A percentile compares a stretch with the other conserved stretches of the same genome.
Conservation (phyloP, 35 echinoderm and acorn worm species). For the Acanthaster planci region DNA sequence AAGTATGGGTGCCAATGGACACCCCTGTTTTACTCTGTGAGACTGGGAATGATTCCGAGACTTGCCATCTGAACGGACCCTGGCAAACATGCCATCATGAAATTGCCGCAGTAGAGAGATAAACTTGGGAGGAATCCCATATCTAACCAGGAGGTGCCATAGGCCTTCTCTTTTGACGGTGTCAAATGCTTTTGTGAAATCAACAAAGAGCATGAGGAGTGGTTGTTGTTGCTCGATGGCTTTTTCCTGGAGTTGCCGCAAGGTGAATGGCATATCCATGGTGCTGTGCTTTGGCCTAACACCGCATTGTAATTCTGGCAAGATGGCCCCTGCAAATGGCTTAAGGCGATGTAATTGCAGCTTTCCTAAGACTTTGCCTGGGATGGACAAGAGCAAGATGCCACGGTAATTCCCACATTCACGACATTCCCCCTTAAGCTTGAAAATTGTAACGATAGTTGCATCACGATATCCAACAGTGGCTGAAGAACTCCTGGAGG, state of each 20-base stretch:
- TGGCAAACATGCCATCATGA: slow-evolving; percentile 33
- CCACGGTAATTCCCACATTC: slow-evolving; percentile 45
- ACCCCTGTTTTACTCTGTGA: slow-evolving; percentile 21
- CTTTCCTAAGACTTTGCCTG: slow-evolving; percentile 34
- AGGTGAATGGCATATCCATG: slow-evolving; percentile 37
- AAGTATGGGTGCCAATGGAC: slow-evolving; percentile 19
- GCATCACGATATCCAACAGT: slow-evolving; percentile 12
- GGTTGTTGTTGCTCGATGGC: slow-evolving; percentile 41
- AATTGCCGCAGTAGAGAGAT: slow-evolving; percentile 29
- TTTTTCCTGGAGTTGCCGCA: slow-evolving; percentile 42
- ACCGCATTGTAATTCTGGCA: slow-evolving; percentile 33
- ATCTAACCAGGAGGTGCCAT: slow-evolving; percentile 44
- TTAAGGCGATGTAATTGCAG: slow-evolving; percentile 18
- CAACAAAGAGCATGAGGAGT: slow-evolving; percentile 34
- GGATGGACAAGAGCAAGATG: slow-evolving; percentile 22
- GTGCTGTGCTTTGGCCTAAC: neutral
- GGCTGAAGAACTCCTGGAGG: slow-evolving; percentile 7
- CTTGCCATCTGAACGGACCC: neutral
- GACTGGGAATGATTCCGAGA: slow-evolving; percentile 3
- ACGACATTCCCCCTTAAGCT: slow-evolving; percentile 21
- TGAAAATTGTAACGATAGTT: neutral
- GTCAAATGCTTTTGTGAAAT: slow-evolving; percentile 61
- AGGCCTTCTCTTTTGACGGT: slow-evolving; percentile 52
- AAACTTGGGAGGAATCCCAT: slow-evolving; percentile 46
- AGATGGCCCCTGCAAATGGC: slow-evolving; percentile 7